phyloP scores from a whole-genome alignment of 2,888 invertebrate species.

The Brenthis ino region DNA sequence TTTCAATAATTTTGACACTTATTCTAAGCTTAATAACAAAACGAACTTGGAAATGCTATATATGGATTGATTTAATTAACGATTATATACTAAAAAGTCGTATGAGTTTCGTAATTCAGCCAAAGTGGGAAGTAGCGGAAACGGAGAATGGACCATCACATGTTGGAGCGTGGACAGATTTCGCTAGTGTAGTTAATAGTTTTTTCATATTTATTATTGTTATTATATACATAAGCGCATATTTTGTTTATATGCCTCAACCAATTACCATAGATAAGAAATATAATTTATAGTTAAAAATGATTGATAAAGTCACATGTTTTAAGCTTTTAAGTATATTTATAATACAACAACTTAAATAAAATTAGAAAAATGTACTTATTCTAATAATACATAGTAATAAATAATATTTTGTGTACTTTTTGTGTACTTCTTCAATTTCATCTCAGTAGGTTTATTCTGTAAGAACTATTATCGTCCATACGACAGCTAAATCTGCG shows the following conservation, averaged over 20 bases:
- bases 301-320: background rate
- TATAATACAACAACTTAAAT: too few species aligned
- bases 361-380: too few species aligned
- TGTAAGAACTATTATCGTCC: too few species aligned
- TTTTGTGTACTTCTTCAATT: too few species aligned
- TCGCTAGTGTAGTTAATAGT: slow-evolving; percentile 49
- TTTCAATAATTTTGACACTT: slow-evolving; percentile 45
- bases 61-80: slow-evolving; percentile 45
- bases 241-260: slow-evolving; percentile 47
- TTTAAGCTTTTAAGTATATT: background rate
- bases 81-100: slow-evolving; percentile 42
- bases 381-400: too few species aligned
- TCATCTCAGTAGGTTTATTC: too few species aligned
- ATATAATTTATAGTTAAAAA: slow-evolving; percentile 3
- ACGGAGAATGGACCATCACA: slow-evolving; percentile 23
- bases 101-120: slow-evolving; percentile 44
- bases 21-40: slow-evolving; percentile 43
- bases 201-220: slow-evolving; percentile 32
- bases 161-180: slow-evolving; percentile 47
- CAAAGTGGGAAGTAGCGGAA: slow-evolving; percentile 43
- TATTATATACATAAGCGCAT: slow-evolving; percentile 46
- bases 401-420: too few species aligned
- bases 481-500: too few species aligned
- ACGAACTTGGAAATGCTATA: slow-evolving; percentile 36
- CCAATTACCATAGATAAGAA: slow-evolving; percentile 25